Conservation (phyloP, 2,888 invertebrate genomes). For the Quadriops clusia region DNA sequence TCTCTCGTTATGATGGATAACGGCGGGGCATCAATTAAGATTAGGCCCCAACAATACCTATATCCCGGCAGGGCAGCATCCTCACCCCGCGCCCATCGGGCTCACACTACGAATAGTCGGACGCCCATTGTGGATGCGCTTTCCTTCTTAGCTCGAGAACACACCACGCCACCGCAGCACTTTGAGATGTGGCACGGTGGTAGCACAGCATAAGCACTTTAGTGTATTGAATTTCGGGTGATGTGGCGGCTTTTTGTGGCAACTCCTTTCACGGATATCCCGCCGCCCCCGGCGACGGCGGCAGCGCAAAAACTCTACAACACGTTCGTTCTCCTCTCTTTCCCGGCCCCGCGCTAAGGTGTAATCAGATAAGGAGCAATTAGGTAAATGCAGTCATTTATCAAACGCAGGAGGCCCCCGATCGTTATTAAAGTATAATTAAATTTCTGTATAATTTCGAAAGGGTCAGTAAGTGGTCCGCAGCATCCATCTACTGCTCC, state of each 20-base stretch:
- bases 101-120: too few species aligned
- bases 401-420: constrained; percentile 28
- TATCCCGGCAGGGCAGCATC: too few species aligned
- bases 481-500: neutral
- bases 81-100: too few species aligned
- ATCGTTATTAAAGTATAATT: constrained; percentile 35
- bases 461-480: constrained; percentile 26
- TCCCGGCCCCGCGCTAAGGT: constrained; percentile 22
- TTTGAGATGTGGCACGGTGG: constrained; percentile 19
- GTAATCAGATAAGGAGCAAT: constrained; percentile 36
- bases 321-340: constrained; percentile 10
- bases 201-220: constrained; percentile 30
- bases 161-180: neutral
- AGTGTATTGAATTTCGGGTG: constrained; percentile 38
- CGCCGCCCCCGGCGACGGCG: constrained; percentile 15
- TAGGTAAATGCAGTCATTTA: constrained; percentile 37
- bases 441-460: constrained; percentile 33
- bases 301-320: constrained; percentile 17
- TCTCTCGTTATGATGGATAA: constrained; percentile 37
- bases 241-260: constrained; percentile 29
- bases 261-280: constrained; percentile 24
- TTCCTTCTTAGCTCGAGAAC: constrained; percentile 7
- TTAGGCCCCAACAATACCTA: constrained; percentile 37
- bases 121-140: too few species aligned
- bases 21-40: constrained; percentile 39